Conservation (phyloP, 2,797 vertebrate species). For the Takifugu rubripes region DNA sequence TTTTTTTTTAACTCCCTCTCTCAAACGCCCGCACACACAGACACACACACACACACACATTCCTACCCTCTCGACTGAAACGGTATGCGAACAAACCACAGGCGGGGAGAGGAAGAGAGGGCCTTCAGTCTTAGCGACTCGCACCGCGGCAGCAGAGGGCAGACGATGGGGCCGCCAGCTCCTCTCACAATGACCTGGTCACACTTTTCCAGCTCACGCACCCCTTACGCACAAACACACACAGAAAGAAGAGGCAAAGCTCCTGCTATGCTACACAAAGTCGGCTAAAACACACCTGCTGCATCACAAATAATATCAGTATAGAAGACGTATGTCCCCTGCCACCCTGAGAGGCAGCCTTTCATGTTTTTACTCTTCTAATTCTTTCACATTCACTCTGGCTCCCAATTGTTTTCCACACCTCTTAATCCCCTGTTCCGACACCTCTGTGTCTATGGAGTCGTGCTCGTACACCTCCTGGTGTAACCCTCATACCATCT, state of each 20-base stretch:
- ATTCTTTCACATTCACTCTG: slow-evolving; percentile 35
- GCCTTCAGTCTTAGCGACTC: slow-evolving; percentile 71
- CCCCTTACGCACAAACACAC: slow-evolving; percentile 7
- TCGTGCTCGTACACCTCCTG: slow-evolving; percentile 22
- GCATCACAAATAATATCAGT: too few relatives aligned
- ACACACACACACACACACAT: slow-evolving; percentile 47
- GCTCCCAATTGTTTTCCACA: slow-evolving; percentile 29
- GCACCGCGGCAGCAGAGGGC: slow-evolving; percentile 66
- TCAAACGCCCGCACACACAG: slow-evolving; percentile 31
- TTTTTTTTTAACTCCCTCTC: slow-evolving; percentile 28
- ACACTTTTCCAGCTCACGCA: slow-evolving; percentile 9
- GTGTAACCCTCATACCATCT: slow-evolving; percentile 15
- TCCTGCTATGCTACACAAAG: background rate
- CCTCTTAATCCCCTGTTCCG: slow-evolving; percentile 35
- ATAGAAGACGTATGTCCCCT: background rate
- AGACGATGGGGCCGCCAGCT: slow-evolving; percentile 59
- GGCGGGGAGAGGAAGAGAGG: slow-evolving; percentile 71
- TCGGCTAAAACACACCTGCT: too few relatives aligned
- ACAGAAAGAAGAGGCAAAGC: background rate
- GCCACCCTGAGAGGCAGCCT: slow-evolving; percentile 22
- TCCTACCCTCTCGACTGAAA: slow-evolving; percentile 67
- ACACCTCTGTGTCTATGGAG: slow-evolving; percentile 44
- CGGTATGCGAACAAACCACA: slow-evolving; percentile 79
- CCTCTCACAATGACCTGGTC: slow-evolving; percentile 41
- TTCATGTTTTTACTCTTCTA: slow-evolving; percentile 34